Conservation (phyloP, 2,113 vertebrate species). For the Lonchura striata region DNA sequence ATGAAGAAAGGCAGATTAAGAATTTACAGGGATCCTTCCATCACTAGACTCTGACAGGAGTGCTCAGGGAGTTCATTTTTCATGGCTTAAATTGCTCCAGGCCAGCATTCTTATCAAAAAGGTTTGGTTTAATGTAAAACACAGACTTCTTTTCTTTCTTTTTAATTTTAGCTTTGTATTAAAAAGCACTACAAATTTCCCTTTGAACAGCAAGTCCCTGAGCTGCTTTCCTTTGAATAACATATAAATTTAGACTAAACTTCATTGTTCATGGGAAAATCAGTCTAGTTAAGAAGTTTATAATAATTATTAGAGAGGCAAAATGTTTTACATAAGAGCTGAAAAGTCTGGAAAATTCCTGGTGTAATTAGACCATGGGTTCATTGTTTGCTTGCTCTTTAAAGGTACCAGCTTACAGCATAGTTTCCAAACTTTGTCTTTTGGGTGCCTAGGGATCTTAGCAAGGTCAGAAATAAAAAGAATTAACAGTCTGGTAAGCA, state of each 20-base stretch:
- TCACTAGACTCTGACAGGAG: conserved; percentile 82
- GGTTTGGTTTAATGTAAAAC: conserved; percentile 74
- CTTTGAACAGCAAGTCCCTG: conserved; percentile 44
- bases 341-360: conserved; percentile 54
- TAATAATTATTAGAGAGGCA: conserved; percentile 61
- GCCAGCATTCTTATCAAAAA: conserved; percentile 79
- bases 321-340: conserved; percentile 52
- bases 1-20: conserved; percentile 82
- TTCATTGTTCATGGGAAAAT: conserved; percentile 64
- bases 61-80: conserved; percentile 81
- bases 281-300: conserved; percentile 66
- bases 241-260: conserved; percentile 44
- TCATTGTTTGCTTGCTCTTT: conserved; percentile 54
- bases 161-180: conserved; percentile 55
- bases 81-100: conserved; percentile 79
- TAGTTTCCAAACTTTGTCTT: conserved; percentile 48
- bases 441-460: neutral
- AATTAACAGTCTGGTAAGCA: conserved; percentile 26
- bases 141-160: conserved; percentile 58
- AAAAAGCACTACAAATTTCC: conserved; percentile 48
- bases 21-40: conserved; percentile 90
- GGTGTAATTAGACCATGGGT: conserved; percentile 30
- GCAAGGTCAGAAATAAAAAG: conserved; percentile 26
- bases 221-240: conserved; percentile 59
- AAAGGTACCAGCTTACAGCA: conserved; percentile 20